Evolutionary conservation across 2,113 vertebrate species (phyloP).

Genomic region (Nibea coibor): DNA sequence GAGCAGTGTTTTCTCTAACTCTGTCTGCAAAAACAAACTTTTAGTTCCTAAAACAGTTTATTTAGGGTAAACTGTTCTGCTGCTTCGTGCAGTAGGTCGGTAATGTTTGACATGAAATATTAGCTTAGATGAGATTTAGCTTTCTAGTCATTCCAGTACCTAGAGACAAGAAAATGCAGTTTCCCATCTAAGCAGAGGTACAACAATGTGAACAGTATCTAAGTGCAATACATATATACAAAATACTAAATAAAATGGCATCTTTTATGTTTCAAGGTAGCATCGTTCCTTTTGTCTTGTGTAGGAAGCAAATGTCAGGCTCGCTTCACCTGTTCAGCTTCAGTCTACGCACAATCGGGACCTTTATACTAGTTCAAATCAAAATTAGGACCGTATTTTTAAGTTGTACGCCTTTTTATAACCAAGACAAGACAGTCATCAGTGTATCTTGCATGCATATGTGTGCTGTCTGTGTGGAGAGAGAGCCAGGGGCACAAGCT

Average conservation of each 20-base stretch:
- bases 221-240: no score
- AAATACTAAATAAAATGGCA: not conserved
- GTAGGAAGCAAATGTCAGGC: not conserved
- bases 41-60: not conserved
- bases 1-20: no score
- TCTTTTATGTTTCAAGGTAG: not conserved
- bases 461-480: slow-evolving; percentile 1
- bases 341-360: not conserved
- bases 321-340: slow-evolving; percentile 3
- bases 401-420: not conserved
- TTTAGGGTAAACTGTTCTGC: not conserved
- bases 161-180: no score
- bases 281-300: not conserved
- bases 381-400: not conserved
- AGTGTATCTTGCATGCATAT: slow-evolving; percentile 8
- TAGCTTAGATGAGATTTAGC: not conserved
- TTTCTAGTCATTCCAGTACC: no score
- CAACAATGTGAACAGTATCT: no score
- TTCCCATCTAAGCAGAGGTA: no score
- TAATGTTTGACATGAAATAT: slow-evolving; percentile 1
- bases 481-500: slow-evolving; percentile 13
- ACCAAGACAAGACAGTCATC: not conserved
- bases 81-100: not conserved
- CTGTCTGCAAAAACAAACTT: not conserved
- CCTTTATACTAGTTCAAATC: not conserved